Evolutionary conservation across 2,113 vertebrate species (phyloP).

Genomic region (Catharus bicknelli): DNA sequence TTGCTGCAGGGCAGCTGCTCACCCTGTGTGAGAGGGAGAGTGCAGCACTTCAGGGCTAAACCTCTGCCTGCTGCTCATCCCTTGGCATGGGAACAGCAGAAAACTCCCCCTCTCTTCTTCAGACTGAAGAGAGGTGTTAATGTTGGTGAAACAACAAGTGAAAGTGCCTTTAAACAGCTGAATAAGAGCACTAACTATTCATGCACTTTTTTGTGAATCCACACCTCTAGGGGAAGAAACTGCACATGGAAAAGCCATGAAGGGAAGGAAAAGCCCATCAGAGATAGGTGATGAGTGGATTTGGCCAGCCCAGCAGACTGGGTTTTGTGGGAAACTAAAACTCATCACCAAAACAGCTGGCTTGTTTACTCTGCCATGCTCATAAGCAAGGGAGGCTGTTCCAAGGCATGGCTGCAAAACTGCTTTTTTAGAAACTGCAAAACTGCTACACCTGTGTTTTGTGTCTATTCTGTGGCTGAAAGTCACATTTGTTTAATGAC

Average conservation of each 20-base stretch:
- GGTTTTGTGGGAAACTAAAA: background rate
- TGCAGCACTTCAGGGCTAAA: background rate
- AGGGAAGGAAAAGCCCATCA: background rate
- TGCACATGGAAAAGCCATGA: background rate
- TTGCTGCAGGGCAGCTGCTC: background rate
- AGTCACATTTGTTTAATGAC: constrained; percentile 7
- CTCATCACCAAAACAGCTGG: background rate
- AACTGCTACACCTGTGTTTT: constrained; percentile 30
- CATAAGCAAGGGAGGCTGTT: background rate
- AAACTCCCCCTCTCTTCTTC: background rate
- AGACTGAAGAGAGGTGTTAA: background rate
- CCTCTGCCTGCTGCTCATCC: background rate
- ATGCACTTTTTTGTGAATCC: background rate
- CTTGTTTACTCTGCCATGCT: background rate
- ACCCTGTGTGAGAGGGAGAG: accelerated
- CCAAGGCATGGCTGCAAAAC: background rate
- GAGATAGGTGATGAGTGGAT: background rate
- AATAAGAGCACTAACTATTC: background rate
- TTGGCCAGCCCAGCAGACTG: background rate
- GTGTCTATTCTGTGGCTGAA: background rate
- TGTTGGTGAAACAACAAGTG: background rate
- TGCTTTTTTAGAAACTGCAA: background rate
- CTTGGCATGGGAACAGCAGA: background rate
- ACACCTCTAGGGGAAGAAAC: background rate
- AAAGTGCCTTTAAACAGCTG: background rate